phyloP scores from a whole-genome alignment of 2,113 vertebrate genomes.

The Numida meleagris region DNA sequence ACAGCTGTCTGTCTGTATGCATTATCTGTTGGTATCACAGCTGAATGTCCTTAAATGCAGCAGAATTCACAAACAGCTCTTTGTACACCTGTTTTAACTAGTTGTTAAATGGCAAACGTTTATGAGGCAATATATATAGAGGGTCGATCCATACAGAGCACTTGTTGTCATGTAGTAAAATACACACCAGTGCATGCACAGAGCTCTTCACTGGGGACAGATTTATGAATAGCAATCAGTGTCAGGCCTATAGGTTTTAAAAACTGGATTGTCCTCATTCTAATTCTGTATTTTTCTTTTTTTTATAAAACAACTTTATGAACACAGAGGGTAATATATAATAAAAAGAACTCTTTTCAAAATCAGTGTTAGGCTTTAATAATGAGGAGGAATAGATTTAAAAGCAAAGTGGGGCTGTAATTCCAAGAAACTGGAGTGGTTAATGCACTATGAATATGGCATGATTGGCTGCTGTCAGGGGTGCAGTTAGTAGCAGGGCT shows the following conservation, averaged over 20 bases:
- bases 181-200: rapidly evolving
- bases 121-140: neutral
- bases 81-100: neutral
- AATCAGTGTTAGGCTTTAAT: neutral
- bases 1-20: conserved; percentile 16
- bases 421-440: rapidly evolving
- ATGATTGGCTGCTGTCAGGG: neutral
- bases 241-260: neutral
- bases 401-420: neutral
- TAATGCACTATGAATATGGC: rapidly evolving
- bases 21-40: neutral
- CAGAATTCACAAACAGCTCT: neutral
- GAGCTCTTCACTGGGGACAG: neutral
- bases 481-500: neutral
- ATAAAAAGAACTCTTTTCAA: neutral
- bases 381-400: neutral
- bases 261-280: neutral
- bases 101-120: neutral
- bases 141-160: neutral
- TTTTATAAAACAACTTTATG: neutral
- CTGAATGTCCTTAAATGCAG: neutral
- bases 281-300: neutral
- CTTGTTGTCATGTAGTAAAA: neutral
- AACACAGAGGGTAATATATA: neutral
- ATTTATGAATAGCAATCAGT: neutral